These are phyloP conservation scores for Amyelois transitella DNA, from an alignment of 1,140 invertebrate species.

Conservation along the genomic window DNA sequence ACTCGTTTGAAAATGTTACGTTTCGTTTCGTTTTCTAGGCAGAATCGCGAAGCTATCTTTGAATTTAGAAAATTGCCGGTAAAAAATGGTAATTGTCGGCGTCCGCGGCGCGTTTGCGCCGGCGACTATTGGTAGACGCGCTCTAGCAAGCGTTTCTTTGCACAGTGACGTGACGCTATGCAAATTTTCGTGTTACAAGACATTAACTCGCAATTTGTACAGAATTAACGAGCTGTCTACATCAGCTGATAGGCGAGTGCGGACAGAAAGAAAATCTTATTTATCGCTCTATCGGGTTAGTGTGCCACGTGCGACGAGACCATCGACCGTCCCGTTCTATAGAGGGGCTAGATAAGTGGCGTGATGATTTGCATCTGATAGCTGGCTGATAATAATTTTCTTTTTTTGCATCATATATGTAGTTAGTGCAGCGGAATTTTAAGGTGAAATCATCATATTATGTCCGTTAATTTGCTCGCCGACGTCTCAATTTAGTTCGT, in stretches of 20 bases:
- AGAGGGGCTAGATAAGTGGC: slow-evolving; percentile 52
- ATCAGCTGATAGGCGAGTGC: slow-evolving; percentile 56
- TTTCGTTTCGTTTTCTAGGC: slow-evolving; percentile 43
- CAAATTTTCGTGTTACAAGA: slow-evolving; percentile 34
- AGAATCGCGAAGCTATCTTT: slow-evolving; percentile 24
- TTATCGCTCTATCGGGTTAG: slow-evolving; percentile 56
- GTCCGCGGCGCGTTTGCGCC: slow-evolving; percentile 41
- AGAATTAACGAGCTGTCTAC: slow-evolving; percentile 18
- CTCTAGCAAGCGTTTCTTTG: slow-evolving; percentile 13
- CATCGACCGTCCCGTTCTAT: slow-evolving; percentile 34
- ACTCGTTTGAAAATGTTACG: slow-evolving; percentile 31
- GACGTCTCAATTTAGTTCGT: neutral
- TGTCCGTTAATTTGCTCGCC: neutral
- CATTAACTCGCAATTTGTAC: neutral
- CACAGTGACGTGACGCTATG: slow-evolving; percentile 37
- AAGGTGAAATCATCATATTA: slow-evolving; percentile 38
- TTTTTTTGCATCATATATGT: slow-evolving; percentile 44
- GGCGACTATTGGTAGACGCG: slow-evolving; percentile 37
- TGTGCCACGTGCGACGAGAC: slow-evolving; percentile 38
- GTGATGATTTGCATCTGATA: slow-evolving; percentile 63
- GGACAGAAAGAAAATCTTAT: slow-evolving; percentile 40
- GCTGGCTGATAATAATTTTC: slow-evolving; percentile 54
- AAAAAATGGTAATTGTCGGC: slow-evolving; percentile 41
- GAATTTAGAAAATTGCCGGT: slow-evolving; percentile 41
- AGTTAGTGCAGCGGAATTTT: slow-evolving; percentile 28